Evolutionary conservation across 2,888 invertebrate species (phyloP).

Genomic region (Belgica antarctica): DNA sequence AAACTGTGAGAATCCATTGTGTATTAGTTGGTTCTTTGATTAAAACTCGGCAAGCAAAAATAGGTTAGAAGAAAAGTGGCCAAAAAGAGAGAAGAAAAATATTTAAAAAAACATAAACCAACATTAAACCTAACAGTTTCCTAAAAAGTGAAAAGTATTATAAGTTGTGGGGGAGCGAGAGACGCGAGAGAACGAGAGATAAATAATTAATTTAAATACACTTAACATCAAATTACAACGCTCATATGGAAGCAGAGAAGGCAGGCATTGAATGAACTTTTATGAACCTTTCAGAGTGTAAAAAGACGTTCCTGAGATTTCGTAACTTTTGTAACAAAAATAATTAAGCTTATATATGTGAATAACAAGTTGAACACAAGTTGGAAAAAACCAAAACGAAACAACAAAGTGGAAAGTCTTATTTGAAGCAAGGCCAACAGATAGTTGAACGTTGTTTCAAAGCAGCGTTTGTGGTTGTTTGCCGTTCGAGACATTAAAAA

Average conservation of each 20-base stretch:
- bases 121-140: conserved; percentile 23
- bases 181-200: conserved; percentile 19
- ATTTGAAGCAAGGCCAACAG: conserved; percentile 26
- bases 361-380: too few relatives aligned
- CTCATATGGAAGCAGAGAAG: conserved; percentile 9
- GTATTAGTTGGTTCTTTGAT: conserved; percentile 37
- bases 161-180: neutral
- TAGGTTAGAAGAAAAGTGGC: too few relatives aligned
- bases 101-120: conserved; percentile 17
- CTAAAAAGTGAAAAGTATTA: conserved; percentile 22
- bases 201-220: conserved; percentile 41
- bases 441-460: conserved; percentile 30
- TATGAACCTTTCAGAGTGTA: conserved; percentile 13
- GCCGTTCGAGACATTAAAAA: neutral
- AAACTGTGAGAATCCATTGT: conserved; percentile 39
- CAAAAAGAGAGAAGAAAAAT: conserved; percentile 7
- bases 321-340: conserved; percentile 4
- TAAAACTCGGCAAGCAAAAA: conserved; percentile 33
- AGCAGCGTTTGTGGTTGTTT: neutral
- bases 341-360: conserved; percentile 18
- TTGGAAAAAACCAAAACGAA: too few relatives aligned
- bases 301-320: neutral
- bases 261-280: conserved; percentile 30
- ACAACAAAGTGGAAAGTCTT: conserved; percentile 35
- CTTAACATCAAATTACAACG: conserved; percentile 39